A percentile compares a stretch with the other conserved stretches of the same genome.
These are phyloP conservation scores for Drosophila mercatorum DNA, from an alignment of 2,888 invertebrate genomes.

Conservation along the genomic window DNA sequence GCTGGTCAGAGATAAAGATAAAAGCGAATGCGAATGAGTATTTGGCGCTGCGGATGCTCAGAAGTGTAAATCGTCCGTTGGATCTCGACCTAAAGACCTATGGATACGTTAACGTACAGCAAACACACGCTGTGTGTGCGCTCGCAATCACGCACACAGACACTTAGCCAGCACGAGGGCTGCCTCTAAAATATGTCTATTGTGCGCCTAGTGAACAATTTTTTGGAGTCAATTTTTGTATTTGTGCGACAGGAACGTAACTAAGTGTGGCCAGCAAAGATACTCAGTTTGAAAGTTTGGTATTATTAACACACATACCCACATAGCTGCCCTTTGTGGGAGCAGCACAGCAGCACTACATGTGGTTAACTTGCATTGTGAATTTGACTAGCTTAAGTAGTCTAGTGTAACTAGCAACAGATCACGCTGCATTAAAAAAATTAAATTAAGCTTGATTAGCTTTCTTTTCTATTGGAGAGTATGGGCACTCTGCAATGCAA, in stretches of 20 bases:
- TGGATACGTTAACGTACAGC: constrained; percentile 18
- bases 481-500: not conserved
- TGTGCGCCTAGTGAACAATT: not conserved
- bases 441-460: not conserved
- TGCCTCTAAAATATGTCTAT: not conserved
- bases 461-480: not conserved
- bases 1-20: constrained; percentile 21
- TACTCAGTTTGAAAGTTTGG: not conserved
- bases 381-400: not conserved
- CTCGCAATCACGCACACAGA: not conserved
- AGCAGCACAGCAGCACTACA: not conserved
- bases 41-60: constrained; percentile 11
- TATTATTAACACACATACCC: not conserved
- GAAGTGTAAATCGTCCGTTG: constrained; percentile 14
- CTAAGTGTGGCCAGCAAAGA: not conserved
- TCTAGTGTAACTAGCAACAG: no score
- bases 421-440: not conserved
- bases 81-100: constrained; percentile 15
- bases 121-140: not conserved
- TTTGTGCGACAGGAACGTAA: not conserved
- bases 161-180: constrained; percentile 4
- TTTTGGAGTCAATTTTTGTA: no score
- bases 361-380: not conserved
- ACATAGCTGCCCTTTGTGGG: not conserved
- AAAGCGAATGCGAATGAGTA: constrained; percentile 14